phyloP scores from a whole-genome alignment of 2,113 vertebrate genomes.

The Gnathonemus echidnorhynchus region DNA sequence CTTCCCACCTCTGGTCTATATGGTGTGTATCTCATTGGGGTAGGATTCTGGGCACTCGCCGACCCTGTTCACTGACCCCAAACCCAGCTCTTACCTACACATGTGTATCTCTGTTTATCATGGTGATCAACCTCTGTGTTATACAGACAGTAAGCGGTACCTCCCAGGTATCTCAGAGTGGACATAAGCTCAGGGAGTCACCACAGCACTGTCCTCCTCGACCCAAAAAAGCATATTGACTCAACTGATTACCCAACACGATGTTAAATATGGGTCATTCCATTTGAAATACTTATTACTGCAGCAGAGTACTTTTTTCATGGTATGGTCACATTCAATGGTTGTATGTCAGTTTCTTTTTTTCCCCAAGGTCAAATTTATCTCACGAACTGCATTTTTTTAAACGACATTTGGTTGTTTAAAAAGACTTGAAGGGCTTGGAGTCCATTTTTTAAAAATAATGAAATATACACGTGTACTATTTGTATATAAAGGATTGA shows the following conservation, averaged over 20 bases:
- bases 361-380: neutral
- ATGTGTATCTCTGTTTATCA: neutral
- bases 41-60: neutral
- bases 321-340: too few species aligned
- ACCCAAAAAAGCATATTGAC: too few species aligned
- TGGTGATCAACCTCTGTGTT: neutral
- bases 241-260: too few species aligned
- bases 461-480: neutral
- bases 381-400: neutral
- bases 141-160: too few species aligned
- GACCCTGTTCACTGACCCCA: neutral
- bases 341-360: too few species aligned
- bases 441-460: neutral
- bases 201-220: too few species aligned
- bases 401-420: neutral
- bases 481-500: neutral
- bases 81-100: neutral
- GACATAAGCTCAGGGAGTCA: too few species aligned
- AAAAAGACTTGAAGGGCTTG: neutral
- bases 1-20: too few species aligned
- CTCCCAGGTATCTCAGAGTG: too few species aligned
- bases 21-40: too few species aligned
- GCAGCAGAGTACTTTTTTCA: neutral
- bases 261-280: too few species aligned
- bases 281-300: too few species aligned